Percentiles rank a stretch among this genome's conserved stretches.
Evolutionary conservation across 2,888 invertebrate species (phyloP).

Genomic region (Trimorus sp.): DNA sequence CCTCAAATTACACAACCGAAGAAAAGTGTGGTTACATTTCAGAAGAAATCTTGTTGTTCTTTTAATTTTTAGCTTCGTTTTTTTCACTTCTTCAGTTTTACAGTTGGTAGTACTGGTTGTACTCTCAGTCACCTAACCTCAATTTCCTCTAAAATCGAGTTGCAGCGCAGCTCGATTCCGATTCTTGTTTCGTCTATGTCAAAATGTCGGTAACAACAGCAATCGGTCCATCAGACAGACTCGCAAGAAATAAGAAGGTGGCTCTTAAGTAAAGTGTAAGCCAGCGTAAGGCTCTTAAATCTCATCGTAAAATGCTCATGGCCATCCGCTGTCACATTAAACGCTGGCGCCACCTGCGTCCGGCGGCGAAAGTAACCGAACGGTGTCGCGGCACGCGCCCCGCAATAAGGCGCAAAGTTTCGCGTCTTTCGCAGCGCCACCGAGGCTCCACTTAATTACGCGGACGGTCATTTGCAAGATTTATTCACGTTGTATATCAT

Average conservation of each 20-base stretch:
- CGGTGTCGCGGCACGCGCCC: slow-evolving; percentile 32
- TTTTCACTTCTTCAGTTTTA: too few relatives aligned
- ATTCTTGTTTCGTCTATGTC: not conserved
- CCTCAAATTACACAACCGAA: too few relatives aligned
- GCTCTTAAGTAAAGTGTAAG: slow-evolving; percentile 73
- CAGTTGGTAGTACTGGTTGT: too few relatives aligned
- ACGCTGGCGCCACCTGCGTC: slow-evolving; percentile 68
- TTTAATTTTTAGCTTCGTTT: too few relatives aligned
- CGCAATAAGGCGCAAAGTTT: slow-evolving; percentile 34
- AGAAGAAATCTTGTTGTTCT: too few relatives aligned
- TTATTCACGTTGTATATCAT: slow-evolving; percentile 39
- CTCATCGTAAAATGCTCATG: slow-evolving; percentile 74
- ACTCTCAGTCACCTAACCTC: too few relatives aligned
- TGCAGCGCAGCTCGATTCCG: too few relatives aligned
- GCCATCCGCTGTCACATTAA: slow-evolving; percentile 59
- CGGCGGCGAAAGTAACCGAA: slow-evolving; percentile 65
- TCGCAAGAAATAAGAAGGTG: slow-evolving; percentile 64
- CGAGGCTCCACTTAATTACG: slow-evolving; percentile 43
- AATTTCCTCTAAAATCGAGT: too few relatives aligned
- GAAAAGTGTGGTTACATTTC: too few relatives aligned
- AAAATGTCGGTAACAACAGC: slow-evolving; percentile 33
- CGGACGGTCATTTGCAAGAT: slow-evolving; percentile 40
- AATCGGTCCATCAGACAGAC: slow-evolving; percentile 32
- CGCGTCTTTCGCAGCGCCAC: slow-evolving; percentile 12
- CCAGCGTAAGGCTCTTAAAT: slow-evolving; percentile 75